Percentiles rank a stretch among this genome's conserved stretches.
Conservation (phyloP, 2,797 vertebrate genomes). For the Melopsittacus undulatus region DNA sequence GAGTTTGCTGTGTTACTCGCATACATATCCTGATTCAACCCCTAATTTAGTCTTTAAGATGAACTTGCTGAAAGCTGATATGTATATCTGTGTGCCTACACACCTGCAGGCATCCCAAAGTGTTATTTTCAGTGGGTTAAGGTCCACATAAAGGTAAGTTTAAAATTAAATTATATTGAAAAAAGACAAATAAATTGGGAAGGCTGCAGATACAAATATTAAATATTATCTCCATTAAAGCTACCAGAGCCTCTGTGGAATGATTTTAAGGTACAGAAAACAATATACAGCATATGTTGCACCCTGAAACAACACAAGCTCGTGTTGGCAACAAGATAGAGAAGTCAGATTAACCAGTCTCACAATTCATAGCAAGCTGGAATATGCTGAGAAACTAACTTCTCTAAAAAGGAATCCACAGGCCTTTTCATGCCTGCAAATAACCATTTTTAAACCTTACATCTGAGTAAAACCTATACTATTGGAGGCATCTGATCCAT, state of each 20-base stretch:
- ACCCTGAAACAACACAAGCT: not conserved
- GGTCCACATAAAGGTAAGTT: not conserved
- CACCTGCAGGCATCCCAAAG: not conserved
- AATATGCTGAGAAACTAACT: conserved; percentile 52
- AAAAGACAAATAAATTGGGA: not conserved
- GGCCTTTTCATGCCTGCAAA: conserved; percentile 37
- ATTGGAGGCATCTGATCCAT: not conserved
- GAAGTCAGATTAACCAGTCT: not conserved
- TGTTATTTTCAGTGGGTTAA: not conserved
- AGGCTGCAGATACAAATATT: not conserved
- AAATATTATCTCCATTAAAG: not conserved
- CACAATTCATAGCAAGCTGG: conserved; percentile 33
- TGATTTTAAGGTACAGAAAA: not conserved
- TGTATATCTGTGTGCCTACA: not conserved
- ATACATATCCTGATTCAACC: not conserved
- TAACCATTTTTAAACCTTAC: not conserved
- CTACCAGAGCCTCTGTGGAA: not conserved
- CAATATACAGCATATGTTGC: not conserved
- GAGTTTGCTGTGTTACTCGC: not conserved
- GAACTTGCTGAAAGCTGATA: not conserved
- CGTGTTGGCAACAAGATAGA: not conserved
- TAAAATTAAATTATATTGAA: not conserved
- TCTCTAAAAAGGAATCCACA: conserved; percentile 11
- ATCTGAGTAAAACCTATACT: not conserved
- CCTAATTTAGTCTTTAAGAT: not conserved